A percentile compares a stretch with the other conserved stretches of the same genome.
These are phyloP conservation scores for Amphipyra tragopoginis DNA, from an alignment of 2,888 invertebrate genomes.

Conservation along the genomic window DNA sequence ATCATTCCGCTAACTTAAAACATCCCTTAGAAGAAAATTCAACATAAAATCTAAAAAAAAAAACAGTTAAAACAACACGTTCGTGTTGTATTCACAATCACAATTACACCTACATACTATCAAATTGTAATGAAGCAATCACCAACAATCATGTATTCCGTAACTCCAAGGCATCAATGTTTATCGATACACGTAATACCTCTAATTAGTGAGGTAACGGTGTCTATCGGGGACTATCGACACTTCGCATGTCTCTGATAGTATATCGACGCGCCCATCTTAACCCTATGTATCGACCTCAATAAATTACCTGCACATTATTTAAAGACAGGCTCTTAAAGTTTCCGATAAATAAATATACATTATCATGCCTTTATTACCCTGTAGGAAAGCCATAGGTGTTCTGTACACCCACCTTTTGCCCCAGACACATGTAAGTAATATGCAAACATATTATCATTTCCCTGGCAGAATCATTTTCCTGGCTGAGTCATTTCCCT, in stretches of 20 bases:
- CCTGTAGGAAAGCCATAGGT: neutral
- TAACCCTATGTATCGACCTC: conserved; percentile 59
- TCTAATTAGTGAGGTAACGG: conserved; percentile 71
- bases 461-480: too few species aligned
- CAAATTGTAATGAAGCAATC: conserved; percentile 29
- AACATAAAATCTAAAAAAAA: conserved; percentile 6
- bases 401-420: too few species aligned
- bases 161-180: conserved; percentile 45
- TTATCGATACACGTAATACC: conserved; percentile 65
- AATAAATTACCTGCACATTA: conserved; percentile 53
- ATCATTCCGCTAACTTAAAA: neutral
- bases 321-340: conserved; percentile 46
- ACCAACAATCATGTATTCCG: conserved; percentile 18
- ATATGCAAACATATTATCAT: too few species aligned
- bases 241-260: conserved; percentile 68
- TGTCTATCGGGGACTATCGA: conserved; percentile 62
- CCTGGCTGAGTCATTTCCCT: too few species aligned
- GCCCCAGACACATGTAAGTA: too few species aligned
- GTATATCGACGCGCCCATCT: conserved; percentile 66
- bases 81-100: conserved; percentile 2
- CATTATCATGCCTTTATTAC: neutral
- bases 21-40: conserved; percentile 1
- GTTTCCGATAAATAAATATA: conserved; percentile 22
- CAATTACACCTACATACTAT: conserved; percentile 32
- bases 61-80: neutral